Evolutionary conservation across 2,113 vertebrate species (phyloP).

Genomic region (Beaufortia kweichowensis): DNA sequence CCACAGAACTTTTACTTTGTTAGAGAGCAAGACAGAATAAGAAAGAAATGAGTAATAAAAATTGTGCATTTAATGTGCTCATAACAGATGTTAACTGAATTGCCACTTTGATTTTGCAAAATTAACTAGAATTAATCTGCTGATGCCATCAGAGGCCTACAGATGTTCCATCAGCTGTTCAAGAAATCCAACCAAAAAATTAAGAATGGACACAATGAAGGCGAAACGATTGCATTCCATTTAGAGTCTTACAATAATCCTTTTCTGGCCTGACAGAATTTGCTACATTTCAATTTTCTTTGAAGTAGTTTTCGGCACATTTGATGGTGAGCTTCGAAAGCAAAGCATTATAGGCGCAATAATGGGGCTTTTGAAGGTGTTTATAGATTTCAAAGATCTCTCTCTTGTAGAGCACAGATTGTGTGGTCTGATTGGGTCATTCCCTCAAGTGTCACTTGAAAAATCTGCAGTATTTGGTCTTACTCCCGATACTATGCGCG

Average conservation of each 20-base stretch:
- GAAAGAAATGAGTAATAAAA: too few species aligned
- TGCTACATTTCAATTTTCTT: slow-evolving; percentile 78
- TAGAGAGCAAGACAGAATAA: too few species aligned
- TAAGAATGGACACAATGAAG: slow-evolving; percentile 66
- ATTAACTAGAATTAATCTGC: not conserved
- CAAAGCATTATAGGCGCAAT: slow-evolving; percentile 78
- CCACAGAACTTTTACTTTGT: too few species aligned
- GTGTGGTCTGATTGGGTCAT: slow-evolving; percentile 77
- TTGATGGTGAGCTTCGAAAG: slow-evolving; percentile 82
- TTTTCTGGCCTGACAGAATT: slow-evolving; percentile 75
- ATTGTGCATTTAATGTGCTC: too few species aligned
- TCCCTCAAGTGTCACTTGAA: slow-evolving; percentile 89
- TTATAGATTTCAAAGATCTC: slow-evolving; percentile 88
- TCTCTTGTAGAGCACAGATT: slow-evolving; percentile 71
- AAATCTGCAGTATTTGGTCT: slow-evolving; percentile 63
- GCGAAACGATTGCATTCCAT: slow-evolving; percentile 73
- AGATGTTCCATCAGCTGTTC: slow-evolving; percentile 75
- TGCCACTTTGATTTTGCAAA: not conserved
- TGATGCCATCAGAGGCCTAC: not conserved
- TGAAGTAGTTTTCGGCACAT: slow-evolving; percentile 78
- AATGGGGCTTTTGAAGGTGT: slow-evolving; percentile 80
- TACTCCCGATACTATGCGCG: slow-evolving; percentile 48
- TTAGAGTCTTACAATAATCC: slow-evolving; percentile 76
- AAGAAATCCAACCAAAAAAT: slow-evolving; percentile 59
- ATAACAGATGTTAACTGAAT: not conserved